Evolutionary conservation across 2,797 vertebrate genomes (phyloP).

Genomic region (Hoplostethus atlanticus): DNA sequence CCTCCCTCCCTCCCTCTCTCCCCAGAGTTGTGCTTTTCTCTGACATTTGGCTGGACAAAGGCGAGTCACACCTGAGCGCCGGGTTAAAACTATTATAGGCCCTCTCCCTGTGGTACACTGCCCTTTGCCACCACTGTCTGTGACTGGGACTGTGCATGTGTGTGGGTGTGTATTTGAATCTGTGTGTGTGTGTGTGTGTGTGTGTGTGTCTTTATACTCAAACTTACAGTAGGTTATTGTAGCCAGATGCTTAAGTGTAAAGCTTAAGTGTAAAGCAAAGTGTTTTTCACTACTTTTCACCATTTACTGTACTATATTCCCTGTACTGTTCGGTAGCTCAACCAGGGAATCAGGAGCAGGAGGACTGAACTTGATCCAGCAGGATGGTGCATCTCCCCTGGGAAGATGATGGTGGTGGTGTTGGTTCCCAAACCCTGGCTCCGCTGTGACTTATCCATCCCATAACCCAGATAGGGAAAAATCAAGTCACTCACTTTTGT

Average conservation of each 20-base stretch:
- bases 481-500: background rate
- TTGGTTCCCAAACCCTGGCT: background rate
- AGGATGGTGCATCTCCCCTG: background rate
- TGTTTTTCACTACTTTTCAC: background rate
- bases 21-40: slow-evolving; percentile 81
- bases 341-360: background rate
- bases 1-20: slow-evolving; percentile 46
- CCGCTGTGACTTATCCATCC: background rate
- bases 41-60: slow-evolving; percentile 89
- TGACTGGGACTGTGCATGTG: slow-evolving; percentile 61
- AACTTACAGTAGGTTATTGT: too few relatives aligned
- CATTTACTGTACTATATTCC: background rate
- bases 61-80: slow-evolving; percentile 84
- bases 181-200: slow-evolving; percentile 23
- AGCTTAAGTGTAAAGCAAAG: too few relatives aligned
- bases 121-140: slow-evolving; percentile 79
- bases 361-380: background rate
- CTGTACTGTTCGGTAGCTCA: background rate
- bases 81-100: slow-evolving; percentile 87
- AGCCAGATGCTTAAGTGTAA: too few relatives aligned
- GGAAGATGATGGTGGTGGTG: background rate
- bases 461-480: background rate
- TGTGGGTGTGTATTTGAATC: slow-evolving; percentile 27
- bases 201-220: slow-evolving; percentile 27
- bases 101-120: slow-evolving; percentile 79